Evolutionary conservation across 2,797 vertebrate genomes (phyloP).

Genomic region (Enteromius mattozi): DNA sequence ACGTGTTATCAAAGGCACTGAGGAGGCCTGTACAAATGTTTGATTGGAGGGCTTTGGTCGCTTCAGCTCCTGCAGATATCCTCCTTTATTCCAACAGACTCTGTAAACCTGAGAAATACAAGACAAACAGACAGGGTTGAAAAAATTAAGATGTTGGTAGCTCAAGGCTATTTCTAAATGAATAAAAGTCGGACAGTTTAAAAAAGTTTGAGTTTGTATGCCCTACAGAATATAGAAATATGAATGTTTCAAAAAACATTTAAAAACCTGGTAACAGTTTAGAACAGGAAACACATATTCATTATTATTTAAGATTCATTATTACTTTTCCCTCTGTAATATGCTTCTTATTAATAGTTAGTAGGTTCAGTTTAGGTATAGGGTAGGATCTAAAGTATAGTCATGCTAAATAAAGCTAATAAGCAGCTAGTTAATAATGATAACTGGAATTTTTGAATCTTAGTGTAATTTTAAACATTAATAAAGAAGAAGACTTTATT

Average conservation of each 20-base stretch:
- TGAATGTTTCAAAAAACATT: neutral
- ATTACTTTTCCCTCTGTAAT: neutral
- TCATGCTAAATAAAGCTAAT: neutral
- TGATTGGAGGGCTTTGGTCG: constrained; percentile 27
- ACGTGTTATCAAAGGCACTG: constrained; percentile 19
- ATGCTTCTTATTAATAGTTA: too few relatives aligned
- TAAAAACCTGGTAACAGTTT: neutral
- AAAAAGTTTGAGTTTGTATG: neutral
- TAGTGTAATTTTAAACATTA: neutral
- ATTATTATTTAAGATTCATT: neutral
- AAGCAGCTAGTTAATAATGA: neutral
- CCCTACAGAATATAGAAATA: neutral
- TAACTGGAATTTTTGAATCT: neutral
- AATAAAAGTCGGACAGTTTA: neutral
- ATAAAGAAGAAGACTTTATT: neutral
- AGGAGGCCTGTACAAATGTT: constrained; percentile 29
- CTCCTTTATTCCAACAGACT: neutral
- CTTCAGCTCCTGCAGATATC: constrained; percentile 19
- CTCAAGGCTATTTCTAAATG: neutral
- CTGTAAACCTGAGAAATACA: constrained; percentile 3
- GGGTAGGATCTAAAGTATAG: neutral
- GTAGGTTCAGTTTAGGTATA: too few relatives aligned
- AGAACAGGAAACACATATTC: neutral
- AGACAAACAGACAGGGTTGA: neutral
- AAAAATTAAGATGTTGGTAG: neutral